Conservation (phyloP, 2,113 vertebrate species). For the Corydoras sp. region DNA sequence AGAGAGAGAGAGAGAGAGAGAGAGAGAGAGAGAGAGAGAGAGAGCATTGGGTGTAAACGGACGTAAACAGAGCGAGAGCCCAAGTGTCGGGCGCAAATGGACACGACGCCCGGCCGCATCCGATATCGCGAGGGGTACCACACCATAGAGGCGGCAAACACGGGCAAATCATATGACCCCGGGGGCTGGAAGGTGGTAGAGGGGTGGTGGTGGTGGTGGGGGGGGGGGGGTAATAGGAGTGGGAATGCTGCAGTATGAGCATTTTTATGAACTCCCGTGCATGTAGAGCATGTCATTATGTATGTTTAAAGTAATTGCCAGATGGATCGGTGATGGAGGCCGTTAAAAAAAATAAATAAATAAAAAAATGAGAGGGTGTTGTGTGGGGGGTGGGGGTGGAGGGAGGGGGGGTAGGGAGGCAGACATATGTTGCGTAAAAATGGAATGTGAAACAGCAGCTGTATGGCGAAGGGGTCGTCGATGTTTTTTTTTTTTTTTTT, state of each 20-base stretch:
- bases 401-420: background rate
- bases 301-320: slow-evolving; percentile 51
- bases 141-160: no score
- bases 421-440: no score
- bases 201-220: no score
- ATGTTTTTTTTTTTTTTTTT: no score
- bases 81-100: slow-evolving; percentile 10
- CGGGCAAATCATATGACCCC: no score
- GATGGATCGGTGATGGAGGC: slow-evolving; percentile 47
- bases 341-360: slow-evolving; percentile 44
- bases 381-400: no score
- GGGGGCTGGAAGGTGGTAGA: no score
- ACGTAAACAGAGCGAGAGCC: background rate
- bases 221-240: slow-evolving; percentile 2
- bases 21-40: background rate
- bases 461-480: no score
- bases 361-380: slow-evolving; percentile 21
- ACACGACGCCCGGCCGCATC: background rate
- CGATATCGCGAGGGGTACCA: background rate
- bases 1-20: background rate
- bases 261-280: slow-evolving; percentile 55
- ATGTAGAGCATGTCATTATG: slow-evolving; percentile 44
- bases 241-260: slow-evolving; percentile 27
- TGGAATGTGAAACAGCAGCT: no score
- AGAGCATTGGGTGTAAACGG: no score